These are phyloP conservation scores for Ichneumoninae sp. DNA, from an alignment of 2,888 invertebrate genomes.

Conservation along the genomic window DNA sequence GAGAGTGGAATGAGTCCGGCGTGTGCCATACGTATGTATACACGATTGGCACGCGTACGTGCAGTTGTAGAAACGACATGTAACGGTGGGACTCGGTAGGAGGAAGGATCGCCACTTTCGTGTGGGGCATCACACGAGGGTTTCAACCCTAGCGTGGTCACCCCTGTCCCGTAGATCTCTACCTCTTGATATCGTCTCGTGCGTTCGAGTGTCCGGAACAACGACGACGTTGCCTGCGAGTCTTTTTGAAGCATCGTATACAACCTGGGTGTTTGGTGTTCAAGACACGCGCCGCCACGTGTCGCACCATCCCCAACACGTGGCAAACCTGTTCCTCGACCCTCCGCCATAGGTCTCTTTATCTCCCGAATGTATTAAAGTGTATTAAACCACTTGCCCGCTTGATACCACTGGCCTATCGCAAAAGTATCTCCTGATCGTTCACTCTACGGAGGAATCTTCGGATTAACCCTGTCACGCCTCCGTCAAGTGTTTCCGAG, in stretches of 20 bases:
- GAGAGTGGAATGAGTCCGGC: slow-evolving; percentile 49
- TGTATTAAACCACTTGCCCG: slow-evolving; percentile 48
- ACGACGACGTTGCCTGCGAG: background rate
- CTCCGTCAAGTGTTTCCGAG: slow-evolving; percentile 26
- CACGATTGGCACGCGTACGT: slow-evolving; percentile 65
- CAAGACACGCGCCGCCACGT: slow-evolving; percentile 80
- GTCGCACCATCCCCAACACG: slow-evolving; percentile 73
- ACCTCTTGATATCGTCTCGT: slow-evolving; percentile 38
- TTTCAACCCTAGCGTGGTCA: slow-evolving; percentile 37
- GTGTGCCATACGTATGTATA: slow-evolving; percentile 32
- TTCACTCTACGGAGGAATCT: slow-evolving; percentile 56
- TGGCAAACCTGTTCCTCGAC: slow-evolving; percentile 76
- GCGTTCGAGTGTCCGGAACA: slow-evolving; percentile 25
- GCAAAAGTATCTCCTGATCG: slow-evolving; percentile 29
- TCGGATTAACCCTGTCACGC: slow-evolving; percentile 53
- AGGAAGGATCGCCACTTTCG: slow-evolving; percentile 46
- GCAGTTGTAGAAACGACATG: slow-evolving; percentile 41
- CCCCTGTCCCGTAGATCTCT: slow-evolving; percentile 36
- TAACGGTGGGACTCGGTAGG: slow-evolving; percentile 10
- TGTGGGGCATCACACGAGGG: slow-evolving; percentile 32
- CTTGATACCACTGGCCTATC: slow-evolving; percentile 17
- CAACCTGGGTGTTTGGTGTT: slow-evolving; percentile 69
- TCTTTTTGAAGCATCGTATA: slow-evolving; percentile 49
- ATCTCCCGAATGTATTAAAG: slow-evolving; percentile 32
- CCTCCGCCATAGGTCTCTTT: slow-evolving; percentile 19